Percentiles rank a stretch among this genome's conserved stretches.
Conservation (phyloP, 1,140 invertebrate species). For the Trissolcus basalis region DNA sequence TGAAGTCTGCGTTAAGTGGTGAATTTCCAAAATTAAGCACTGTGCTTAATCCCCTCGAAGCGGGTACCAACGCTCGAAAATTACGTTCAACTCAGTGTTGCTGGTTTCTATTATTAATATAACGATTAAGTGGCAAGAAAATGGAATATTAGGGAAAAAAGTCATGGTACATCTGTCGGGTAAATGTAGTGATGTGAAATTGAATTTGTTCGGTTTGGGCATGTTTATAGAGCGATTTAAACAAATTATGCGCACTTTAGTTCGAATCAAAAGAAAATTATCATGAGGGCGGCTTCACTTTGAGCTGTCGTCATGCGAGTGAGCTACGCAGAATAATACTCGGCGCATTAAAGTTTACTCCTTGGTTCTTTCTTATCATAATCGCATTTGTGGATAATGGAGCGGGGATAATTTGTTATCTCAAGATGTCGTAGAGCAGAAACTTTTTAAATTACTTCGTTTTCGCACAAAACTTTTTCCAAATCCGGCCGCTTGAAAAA, state of each 20-base stretch:
- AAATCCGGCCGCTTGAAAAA: conserved; percentile 60
- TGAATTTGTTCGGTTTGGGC: not conserved
- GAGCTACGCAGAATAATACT: conserved; percentile 55
- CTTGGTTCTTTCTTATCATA: conserved; percentile 75
- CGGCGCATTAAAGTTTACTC: conserved; percentile 72
- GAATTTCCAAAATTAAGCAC: conserved; percentile 28
- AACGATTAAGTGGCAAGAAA: not conserved
- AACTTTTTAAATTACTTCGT: conserved; percentile 76
- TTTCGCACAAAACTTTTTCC: conserved; percentile 68
- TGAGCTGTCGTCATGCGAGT: conserved; percentile 39
- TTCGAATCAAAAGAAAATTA: conserved; percentile 22
- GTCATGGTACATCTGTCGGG: not conserved
- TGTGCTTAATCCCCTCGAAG: conserved; percentile 10
- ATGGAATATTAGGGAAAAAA: not conserved
- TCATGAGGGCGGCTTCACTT: conserved; percentile 10
- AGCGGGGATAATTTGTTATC: conserved; percentile 76
- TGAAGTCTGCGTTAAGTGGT: conserved; percentile 23
- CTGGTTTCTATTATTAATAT: conserved; percentile 4
- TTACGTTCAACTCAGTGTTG: conserved; percentile 5
- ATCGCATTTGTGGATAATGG: conserved; percentile 76
- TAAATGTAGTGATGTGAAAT: not conserved
- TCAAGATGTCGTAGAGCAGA: conserved; percentile 73
- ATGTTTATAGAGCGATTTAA: too few species aligned
- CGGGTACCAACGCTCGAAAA: conserved; percentile 11
- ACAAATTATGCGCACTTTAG: not conserved